Conservation (phyloP, 2,113 vertebrate species). For the Sorex fumeus region DNA sequence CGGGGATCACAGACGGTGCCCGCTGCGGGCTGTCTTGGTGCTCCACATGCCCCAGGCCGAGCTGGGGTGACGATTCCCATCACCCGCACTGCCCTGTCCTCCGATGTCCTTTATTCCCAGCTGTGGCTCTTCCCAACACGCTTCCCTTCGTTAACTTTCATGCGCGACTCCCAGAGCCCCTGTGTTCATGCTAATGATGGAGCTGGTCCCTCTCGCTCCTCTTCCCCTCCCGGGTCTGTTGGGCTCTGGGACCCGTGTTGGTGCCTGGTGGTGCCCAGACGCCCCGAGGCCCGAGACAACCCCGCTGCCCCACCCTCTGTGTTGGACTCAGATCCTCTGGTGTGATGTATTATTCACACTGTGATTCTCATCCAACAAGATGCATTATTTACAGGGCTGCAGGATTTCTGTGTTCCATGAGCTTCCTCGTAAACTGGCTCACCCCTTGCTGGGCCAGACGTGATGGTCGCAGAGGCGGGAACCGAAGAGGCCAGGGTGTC, state of each 20-base stretch:
- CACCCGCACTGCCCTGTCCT: not conserved
- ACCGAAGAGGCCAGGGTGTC: not conserved
- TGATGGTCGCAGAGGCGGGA: not conserved
- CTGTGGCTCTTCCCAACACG: not conserved
- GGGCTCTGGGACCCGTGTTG: not conserved
- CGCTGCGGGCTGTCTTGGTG: no score
- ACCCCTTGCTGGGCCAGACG: slow-evolving; percentile 15
- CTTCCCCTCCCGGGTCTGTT: not conserved
- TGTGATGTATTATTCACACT: slow-evolving; percentile 83
- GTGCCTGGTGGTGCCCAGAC: not conserved
- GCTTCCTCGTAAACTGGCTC: slow-evolving; percentile 70
- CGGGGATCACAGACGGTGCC: not conserved
- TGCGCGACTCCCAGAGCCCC: not conserved
- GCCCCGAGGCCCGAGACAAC: slow-evolving; percentile 2
- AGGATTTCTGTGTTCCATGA: slow-evolving; percentile 71
- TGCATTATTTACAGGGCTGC: slow-evolving; percentile 79
- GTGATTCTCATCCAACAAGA: slow-evolving; percentile 63
- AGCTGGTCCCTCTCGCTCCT: not conserved
- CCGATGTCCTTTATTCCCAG: slow-evolving; percentile 34
- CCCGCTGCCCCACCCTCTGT: slow-evolving; percentile 51
- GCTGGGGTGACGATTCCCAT: no score
- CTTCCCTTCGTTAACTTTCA: not conserved
- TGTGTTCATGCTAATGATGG: slow-evolving; percentile 25
- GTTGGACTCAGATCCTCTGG: slow-evolving; percentile 69
- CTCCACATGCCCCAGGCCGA: no score